Percentiles rank a stretch among this genome's conserved stretches.
phyloP scores from a whole-genome alignment of 2,113 vertebrate species.

The Nycticorax nycticorax region DNA sequence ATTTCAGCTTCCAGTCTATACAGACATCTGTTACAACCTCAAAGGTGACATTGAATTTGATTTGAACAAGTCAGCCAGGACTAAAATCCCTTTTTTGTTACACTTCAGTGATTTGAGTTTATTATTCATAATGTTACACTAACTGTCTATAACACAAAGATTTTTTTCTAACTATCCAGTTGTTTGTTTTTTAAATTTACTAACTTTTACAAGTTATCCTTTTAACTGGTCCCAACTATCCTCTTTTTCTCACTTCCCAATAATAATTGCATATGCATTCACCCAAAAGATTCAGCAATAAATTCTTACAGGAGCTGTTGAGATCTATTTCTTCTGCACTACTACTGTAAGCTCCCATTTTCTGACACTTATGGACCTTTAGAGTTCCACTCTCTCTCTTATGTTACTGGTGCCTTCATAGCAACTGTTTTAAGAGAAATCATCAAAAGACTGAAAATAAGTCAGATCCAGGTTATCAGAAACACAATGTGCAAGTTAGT shows the following conservation, averaged over 20 bases:
- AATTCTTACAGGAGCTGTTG: background rate
- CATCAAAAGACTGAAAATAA: background rate
- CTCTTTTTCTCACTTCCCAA: background rate
- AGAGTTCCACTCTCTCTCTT: background rate
- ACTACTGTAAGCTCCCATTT: rapidly evolving
- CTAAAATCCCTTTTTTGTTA: background rate
- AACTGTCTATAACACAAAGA: background rate
- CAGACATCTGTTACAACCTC: background rate
- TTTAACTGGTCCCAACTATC: background rate
- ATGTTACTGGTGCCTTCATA: background rate
- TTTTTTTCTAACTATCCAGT: background rate
- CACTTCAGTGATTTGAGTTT: background rate
- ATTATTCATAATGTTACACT: background rate
- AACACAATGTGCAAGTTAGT: background rate
- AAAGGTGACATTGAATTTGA: background rate
- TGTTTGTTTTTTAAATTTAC: too few relatives aligned
- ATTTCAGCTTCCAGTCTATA: background rate
- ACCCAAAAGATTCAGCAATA: background rate
- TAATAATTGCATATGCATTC: background rate
- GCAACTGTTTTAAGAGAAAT: background rate
- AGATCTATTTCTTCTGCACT: background rate
- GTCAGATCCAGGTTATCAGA: background rate
- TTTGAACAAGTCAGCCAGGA: background rate
- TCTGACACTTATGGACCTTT: background rate
- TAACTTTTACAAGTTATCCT: background rate